phyloP scores from a whole-genome alignment of 1,140 invertebrate genomes.

The Alviniconcha marisindica region DNA sequence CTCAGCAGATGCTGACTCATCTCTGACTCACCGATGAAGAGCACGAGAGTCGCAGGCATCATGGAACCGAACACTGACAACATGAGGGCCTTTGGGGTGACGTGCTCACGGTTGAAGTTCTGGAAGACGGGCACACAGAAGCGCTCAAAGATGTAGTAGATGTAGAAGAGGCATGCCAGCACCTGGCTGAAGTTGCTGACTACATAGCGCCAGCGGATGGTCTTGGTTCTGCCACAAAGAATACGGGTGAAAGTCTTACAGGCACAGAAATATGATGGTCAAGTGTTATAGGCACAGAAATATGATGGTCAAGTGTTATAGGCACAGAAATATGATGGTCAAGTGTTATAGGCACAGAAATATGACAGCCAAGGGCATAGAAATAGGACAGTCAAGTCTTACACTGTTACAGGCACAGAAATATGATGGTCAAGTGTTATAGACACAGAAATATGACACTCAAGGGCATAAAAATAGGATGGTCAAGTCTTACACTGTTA shows the following conservation, averaged over 20 bases:
- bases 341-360: background rate
- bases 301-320: no score
- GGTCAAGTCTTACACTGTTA: no score
- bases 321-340: no score
- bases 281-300: no score
- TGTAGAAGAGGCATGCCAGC: constrained; percentile 85
- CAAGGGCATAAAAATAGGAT: no score
- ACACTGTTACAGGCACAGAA: no score
- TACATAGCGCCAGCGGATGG: constrained; percentile 86
- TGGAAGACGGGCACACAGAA: constrained; percentile 84
- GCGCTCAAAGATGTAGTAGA: constrained; percentile 86
- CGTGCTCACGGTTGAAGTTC: constrained; percentile 82
- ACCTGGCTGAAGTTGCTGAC: constrained; percentile 85
- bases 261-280: no score
- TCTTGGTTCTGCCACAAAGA: constrained; percentile 79
- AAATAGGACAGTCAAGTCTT: no score
- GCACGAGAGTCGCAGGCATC: constrained; percentile 85
- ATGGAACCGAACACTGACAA: constrained; percentile 84
- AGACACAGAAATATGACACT: no score
- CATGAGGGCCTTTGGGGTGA: constrained; percentile 81
- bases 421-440: no score
- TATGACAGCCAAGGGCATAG: no score
- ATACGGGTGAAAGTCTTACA: constrained; percentile 28
- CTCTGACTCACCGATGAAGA: constrained; percentile 80
- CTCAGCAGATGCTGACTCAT: no score